A percentile compares a stretch with the other conserved stretches of the same genome.
These are phyloP conservation scores for Eremophila alpestris DNA, from an alignment of 2,797 vertebrate genomes.

Conservation along the genomic window DNA sequence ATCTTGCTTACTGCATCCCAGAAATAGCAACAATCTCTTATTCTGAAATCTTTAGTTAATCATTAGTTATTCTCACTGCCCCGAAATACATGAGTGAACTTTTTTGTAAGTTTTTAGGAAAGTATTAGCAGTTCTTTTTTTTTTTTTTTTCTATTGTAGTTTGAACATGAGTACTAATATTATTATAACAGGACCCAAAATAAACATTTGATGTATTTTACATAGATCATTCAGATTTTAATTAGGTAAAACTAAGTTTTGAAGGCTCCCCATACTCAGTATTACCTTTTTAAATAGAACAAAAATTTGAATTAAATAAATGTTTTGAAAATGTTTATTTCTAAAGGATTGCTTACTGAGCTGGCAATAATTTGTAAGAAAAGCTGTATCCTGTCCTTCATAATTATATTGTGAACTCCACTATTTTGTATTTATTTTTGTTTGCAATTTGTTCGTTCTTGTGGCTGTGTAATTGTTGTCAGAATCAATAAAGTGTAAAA, in stretches of 20 bases:
- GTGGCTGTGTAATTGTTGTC: background rate
- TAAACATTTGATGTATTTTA: background rate
- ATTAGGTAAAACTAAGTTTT: background rate
- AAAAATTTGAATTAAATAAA: background rate
- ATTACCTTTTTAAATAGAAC: background rate
- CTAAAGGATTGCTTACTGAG: background rate
- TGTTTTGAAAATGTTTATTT: background rate
- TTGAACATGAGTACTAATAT: background rate
- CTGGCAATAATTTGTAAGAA: background rate
- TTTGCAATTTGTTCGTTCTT: background rate
- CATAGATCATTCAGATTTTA: background rate
- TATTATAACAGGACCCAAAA: background rate
- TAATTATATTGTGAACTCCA: background rate
- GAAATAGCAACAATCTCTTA: background rate
- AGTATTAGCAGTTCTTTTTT: background rate
- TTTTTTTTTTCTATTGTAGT: background rate
- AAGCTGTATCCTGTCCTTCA: background rate
- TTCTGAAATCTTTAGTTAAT: background rate
- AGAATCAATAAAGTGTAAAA: background rate
- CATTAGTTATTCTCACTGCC: background rate
- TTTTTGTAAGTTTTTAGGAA: background rate
- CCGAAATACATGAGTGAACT: background rate
- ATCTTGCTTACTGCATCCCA: background rate
- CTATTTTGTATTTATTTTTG: background rate
- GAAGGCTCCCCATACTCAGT: accelerated